Conservation (phyloP, 2,888 invertebrate species). For the Teinopalpus imperialis region DNA sequence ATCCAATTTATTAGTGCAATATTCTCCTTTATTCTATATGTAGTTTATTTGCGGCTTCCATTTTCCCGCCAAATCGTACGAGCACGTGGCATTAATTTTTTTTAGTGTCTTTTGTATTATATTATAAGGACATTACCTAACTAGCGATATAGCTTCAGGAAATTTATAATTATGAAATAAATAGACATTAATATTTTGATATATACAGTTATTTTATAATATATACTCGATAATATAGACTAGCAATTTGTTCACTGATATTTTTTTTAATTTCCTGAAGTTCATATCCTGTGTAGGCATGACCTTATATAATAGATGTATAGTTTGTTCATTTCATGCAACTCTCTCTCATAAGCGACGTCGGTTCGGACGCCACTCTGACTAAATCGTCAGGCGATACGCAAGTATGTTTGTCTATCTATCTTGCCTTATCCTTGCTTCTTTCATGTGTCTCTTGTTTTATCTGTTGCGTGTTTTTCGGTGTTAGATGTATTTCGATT, state of each 20-base stretch:
- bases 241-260: too few relatives aligned
- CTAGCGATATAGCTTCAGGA: constrained; percentile 24
- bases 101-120: constrained; percentile 19
- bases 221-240: too few relatives aligned
- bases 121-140: constrained; percentile 16
- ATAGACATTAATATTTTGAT: too few relatives aligned
- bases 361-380: constrained; percentile 73
- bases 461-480: constrained; percentile 31
- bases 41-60: constrained; percentile 16
- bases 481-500: constrained; percentile 13
- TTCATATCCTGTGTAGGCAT: constrained; percentile 32
- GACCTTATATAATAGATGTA: constrained; percentile 70
- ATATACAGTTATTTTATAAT: too few relatives aligned
- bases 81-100: constrained; percentile 13
- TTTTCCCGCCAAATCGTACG: constrained; percentile 27
- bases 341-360: constrained; percentile 79
- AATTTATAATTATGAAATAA: constrained; percentile 3
- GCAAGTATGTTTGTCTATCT: constrained; percentile 69
- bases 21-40: neutral
- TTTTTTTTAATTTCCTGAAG: constrained; percentile 16
- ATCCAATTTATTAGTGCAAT: neutral
- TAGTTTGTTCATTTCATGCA: constrained; percentile 82
- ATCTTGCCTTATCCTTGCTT: constrained; percentile 48
- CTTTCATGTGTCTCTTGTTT: constrained; percentile 35
- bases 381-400: constrained; percentile 77